phyloP scores from a whole-genome alignment of 1,140 invertebrate genomes.

The Drosophila baimaii region DNA sequence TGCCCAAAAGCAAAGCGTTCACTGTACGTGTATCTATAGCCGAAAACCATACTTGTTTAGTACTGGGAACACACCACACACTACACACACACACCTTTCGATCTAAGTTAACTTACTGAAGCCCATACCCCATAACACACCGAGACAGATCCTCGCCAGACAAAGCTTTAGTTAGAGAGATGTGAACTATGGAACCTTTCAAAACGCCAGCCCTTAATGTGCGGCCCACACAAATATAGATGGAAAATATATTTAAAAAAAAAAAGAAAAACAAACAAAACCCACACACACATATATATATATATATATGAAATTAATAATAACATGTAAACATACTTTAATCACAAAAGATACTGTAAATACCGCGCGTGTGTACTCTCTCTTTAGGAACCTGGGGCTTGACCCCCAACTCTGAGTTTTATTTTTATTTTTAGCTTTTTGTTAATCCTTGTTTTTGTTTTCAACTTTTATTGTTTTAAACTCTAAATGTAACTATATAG shows the following conservation, averaged over 20 bases:
- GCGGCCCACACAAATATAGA: constrained; percentile 23
- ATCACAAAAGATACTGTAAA: constrained; percentile 65
- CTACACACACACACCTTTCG: constrained; percentile 36
- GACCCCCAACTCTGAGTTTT: constrained; percentile 30
- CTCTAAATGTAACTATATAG: constrained; percentile 45
- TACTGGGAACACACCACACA: constrained; percentile 41
- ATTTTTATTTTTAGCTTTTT: constrained; percentile 48
- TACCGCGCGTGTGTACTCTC: constrained; percentile 61
- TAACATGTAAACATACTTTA: constrained; percentile 28
- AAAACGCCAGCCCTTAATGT: constrained; percentile 29
- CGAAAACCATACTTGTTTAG: constrained; percentile 62
- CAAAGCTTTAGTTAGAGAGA: constrained; percentile 16
- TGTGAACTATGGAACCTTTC: constrained; percentile 49
- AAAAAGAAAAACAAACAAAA: constrained; percentile 19
- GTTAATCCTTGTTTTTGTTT: constrained; percentile 78
- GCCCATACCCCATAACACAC: constrained; percentile 9
- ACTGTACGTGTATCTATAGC: constrained; percentile 74
- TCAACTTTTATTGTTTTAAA: constrained; percentile 68
- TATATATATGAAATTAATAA: constrained; percentile 26
- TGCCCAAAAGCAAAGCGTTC: constrained; percentile 73
- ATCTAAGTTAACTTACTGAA: constrained; percentile 57
- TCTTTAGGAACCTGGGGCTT: constrained; percentile 31
- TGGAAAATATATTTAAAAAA: constrained; percentile 32
- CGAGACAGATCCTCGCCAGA: constrained; percentile 2
- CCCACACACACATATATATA: constrained; percentile 9